A percentile compares a stretch with the other conserved stretches of the same genome.
Conservation (phyloP, 2,113 vertebrate genomes). For the Coregonus clupeaformis region DNA sequence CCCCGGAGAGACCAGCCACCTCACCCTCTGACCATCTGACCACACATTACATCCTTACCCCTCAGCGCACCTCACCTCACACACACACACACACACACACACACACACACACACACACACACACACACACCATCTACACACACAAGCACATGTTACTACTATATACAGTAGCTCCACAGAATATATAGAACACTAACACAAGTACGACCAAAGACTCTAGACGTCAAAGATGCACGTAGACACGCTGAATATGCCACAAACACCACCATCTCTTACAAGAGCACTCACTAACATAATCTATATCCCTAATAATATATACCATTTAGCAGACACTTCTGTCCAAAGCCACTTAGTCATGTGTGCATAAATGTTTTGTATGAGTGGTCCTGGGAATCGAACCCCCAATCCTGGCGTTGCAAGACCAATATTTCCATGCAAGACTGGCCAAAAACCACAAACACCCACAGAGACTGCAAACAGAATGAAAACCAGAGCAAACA, state of each 20-base stretch:
- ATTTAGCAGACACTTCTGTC: no score
- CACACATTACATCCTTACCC: conserved; percentile 29
- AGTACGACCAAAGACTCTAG: background rate
- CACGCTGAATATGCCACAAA: background rate
- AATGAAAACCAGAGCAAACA: conserved; percentile 9
- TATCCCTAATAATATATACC: no score
- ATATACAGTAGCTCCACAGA: background rate
- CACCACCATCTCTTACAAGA: conserved; percentile 25
- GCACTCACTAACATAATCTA: conserved; percentile 25
- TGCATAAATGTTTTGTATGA: no score
- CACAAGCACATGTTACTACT: no score
- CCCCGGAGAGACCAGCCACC: conserved; percentile 44
- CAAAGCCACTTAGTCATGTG: no score
- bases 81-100: conserved; percentile 1
- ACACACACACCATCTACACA: no score
- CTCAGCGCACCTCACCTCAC: background rate
- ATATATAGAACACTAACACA: background rate
- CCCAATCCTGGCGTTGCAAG: conserved; percentile 11
- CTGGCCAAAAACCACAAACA: background rate
- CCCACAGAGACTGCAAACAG: background rate
- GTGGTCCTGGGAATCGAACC: no score
- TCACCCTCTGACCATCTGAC: conserved; percentile 57
- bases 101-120: no score
- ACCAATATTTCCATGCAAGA: conserved; percentile 41
- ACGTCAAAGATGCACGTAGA: no score